A percentile compares a stretch with the other conserved stretches of the same genome.
These are phyloP conservation scores for Asarcornis scutulata DNA, from an alignment of 2,113 vertebrate genomes.

Conservation along the genomic window DNA sequence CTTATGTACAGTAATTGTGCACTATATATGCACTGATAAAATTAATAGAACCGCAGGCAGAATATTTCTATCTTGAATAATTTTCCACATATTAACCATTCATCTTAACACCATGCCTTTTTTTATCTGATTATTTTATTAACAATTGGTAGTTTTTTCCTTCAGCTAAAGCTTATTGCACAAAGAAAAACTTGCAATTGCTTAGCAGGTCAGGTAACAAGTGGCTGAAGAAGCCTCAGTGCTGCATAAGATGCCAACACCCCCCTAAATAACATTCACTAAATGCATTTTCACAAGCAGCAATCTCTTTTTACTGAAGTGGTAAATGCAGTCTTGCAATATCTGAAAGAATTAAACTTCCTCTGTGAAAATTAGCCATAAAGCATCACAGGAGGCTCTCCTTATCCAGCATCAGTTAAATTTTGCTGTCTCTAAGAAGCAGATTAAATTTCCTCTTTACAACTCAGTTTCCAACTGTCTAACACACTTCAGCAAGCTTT, in stretches of 20 bases:
- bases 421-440: background rate
- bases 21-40: constrained; percentile 2
- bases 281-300: constrained; percentile 8
- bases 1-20: background rate
- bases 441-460: constrained; percentile 20
- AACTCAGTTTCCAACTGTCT: constrained; percentile 19
- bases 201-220: constrained; percentile 1
- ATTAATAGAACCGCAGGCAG: constrained; percentile 49
- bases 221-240: background rate
- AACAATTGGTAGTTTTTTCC: background rate
- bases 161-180: constrained; percentile 11
- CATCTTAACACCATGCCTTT: constrained; percentile 37
- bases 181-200: background rate
- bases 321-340: background rate
- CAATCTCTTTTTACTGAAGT: background rate
- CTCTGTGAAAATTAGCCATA: constrained; percentile 4
- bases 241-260: background rate
- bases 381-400: background rate
- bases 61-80: constrained; percentile 57
- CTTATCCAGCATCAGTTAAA: background rate
- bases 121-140: constrained; percentile 28
- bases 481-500: constrained; percentile 1
- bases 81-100: constrained; percentile 60
- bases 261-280: constrained; percentile 2
- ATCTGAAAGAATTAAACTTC: constrained; percentile 7